Conservation (phyloP, 2,888 invertebrate species). For the Perizoma flavofasciatum region DNA sequence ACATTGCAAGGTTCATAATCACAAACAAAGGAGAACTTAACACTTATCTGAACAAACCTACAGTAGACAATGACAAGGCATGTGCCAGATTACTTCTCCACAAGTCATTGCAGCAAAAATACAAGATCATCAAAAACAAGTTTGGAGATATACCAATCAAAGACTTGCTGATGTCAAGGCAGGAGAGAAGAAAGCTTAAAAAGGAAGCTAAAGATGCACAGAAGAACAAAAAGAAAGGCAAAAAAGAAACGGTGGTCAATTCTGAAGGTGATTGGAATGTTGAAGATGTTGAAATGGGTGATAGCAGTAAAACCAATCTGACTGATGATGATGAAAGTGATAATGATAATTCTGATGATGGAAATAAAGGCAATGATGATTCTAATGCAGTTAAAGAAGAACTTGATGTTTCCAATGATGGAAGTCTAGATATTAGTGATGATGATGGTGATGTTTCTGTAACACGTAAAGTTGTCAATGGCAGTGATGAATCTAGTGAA, state of each 20-base stretch:
- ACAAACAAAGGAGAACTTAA: slow-evolving; percentile 67
- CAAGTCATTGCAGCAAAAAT: slow-evolving; percentile 69
- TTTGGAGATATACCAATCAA: slow-evolving; percentile 69
- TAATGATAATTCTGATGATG: slow-evolving; percentile 17
- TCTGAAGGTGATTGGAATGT: slow-evolving; percentile 65
- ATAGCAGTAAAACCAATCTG: slow-evolving; percentile 31
- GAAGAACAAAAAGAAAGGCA: slow-evolving; percentile 59
- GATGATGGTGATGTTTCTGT: slow-evolving; percentile 15
- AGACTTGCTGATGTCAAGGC: slow-evolving; percentile 73
- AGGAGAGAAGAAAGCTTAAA: slow-evolving; percentile 69
- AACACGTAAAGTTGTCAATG: slow-evolving; percentile 21
- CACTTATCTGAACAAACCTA: slow-evolving; percentile 65
- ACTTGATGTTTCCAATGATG: slow-evolving; percentile 12
- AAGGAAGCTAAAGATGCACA: slow-evolving; percentile 69
- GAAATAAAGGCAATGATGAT: slow-evolving; percentile 1
- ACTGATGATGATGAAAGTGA: slow-evolving; percentile 21
- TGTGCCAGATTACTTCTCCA: slow-evolving; percentile 72
- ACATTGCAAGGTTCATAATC: slow-evolving; percentile 70
- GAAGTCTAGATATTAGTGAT: slow-evolving; percentile 15
- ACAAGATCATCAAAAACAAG: slow-evolving; percentile 61
- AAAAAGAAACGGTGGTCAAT: slow-evolving; percentile 51
- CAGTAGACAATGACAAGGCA: slow-evolving; percentile 66
- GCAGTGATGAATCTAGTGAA: slow-evolving; percentile 27
- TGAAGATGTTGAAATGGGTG: slow-evolving; percentile 48
- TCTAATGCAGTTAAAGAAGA: slow-evolving; percentile 3